phyloP scores from a whole-genome alignment of 2,888 invertebrate genomes.

The Drosophila meridiana region DNA sequence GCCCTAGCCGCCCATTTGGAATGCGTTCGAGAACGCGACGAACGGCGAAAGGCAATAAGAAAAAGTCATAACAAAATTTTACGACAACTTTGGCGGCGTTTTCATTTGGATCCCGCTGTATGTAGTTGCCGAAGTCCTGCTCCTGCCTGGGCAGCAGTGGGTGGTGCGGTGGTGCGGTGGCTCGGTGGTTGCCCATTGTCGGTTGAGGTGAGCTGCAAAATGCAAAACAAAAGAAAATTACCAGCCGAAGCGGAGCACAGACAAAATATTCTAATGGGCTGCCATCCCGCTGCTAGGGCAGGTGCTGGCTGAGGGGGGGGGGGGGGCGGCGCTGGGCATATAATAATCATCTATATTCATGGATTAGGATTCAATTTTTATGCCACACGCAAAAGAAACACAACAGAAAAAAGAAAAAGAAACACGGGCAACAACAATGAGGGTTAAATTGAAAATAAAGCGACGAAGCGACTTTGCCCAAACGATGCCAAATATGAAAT shows the following conservation, averaged over 20 bases:
- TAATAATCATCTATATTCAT: slow-evolving; percentile 86
- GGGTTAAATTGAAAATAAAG: slow-evolving; percentile 81
- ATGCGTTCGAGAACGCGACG: slow-evolving; percentile 62
- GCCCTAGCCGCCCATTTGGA: slow-evolving; percentile 53
- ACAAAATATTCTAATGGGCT: slow-evolving; percentile 74
- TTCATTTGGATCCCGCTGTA: slow-evolving; percentile 60
- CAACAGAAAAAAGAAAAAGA: not conserved
- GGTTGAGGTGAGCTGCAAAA: slow-evolving; percentile 64
- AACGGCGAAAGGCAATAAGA: slow-evolving; percentile 72
- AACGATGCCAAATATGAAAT: slow-evolving; percentile 54
- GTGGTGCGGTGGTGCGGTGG: slow-evolving; percentile 12
- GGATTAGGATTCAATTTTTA: slow-evolving; percentile 85
- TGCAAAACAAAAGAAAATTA: slow-evolving; percentile 77
- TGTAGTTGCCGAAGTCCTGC: slow-evolving; percentile 48
- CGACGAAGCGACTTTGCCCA: slow-evolving; percentile 41
- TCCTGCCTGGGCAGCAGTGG: slow-evolving; percentile 22
- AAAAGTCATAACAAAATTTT: slow-evolving; percentile 82
- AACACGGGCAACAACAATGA: slow-evolving; percentile 50
- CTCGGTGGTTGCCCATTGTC: slow-evolving; percentile 36
- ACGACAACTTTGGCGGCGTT: slow-evolving; percentile 80
- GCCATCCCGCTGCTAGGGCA: slow-evolving; percentile 71
- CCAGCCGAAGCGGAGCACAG: slow-evolving; percentile 45
- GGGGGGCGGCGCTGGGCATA: slow-evolving; percentile 55
- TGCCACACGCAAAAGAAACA: slow-evolving; percentile 70
- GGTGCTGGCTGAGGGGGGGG: not conserved